Evolutionary conservation across 2,888 invertebrate species (phyloP).

Genomic region (Pantelozetes paolii): DNA sequence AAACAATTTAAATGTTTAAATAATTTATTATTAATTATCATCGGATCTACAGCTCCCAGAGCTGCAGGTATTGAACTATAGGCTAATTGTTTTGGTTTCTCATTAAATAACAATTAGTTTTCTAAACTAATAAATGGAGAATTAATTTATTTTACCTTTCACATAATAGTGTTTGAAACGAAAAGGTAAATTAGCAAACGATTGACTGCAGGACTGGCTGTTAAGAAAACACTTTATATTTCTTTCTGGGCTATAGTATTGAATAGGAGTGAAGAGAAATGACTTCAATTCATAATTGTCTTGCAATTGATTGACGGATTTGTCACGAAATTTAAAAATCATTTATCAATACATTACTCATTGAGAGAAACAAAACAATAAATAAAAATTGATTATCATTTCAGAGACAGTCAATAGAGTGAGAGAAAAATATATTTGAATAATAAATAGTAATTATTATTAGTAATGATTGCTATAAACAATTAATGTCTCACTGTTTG

Average conservation of each 20-base stretch:
- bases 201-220: neutral
- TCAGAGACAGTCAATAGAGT: neutral
- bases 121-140: neutral
- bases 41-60: no score
- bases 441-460: no score
- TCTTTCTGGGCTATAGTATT: neutral
- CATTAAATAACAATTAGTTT: constrained; percentile 7
- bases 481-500: no score
- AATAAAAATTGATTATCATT: neutral
- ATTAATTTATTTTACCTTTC: neutral
- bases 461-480: no score
- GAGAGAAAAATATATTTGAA: no score
- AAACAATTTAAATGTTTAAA: no score
- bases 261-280: neutral
- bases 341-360: neutral
- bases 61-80: no score
- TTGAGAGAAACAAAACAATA: neutral
- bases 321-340: neutral
- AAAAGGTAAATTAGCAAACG: neutral
- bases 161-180: no score
- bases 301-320: neutral
- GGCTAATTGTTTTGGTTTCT: neutral
- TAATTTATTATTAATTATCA: no score
- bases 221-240: no score
- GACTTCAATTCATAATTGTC: neutral